Conservation (phyloP, 2,113 vertebrate species). For the Pycnonotus jocosus region DNA sequence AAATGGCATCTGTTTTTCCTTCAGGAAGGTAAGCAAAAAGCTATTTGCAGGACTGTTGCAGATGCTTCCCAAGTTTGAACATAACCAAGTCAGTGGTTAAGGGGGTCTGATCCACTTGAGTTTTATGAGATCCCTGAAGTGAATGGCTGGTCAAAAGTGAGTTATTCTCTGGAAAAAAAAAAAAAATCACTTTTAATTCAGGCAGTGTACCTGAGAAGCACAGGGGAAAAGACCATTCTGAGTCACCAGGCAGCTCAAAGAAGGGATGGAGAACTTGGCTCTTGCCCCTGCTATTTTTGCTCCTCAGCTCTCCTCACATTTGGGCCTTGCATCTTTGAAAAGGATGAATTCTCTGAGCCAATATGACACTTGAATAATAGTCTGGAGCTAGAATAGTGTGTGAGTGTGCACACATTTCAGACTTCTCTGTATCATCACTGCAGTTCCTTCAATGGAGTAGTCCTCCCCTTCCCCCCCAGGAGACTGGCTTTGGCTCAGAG, state of each 20-base stretch:
- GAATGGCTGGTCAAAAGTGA: neutral
- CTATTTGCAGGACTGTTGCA: neutral
- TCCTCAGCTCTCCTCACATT: neutral
- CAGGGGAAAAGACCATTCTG: neutral
- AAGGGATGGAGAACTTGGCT: neutral
- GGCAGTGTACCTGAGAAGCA: neutral
- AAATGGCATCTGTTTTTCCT: neutral
- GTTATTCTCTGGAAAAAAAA: neutral
- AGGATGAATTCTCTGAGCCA: neutral
- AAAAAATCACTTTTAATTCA: neutral
- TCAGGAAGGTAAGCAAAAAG: neutral
- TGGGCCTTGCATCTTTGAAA: neutral
- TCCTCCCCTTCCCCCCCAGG: neutral
- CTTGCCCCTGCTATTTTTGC: neutral
- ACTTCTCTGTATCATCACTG: neutral
- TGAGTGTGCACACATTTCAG: neutral
- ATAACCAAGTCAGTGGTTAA: neutral
- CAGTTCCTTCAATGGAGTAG: slow-evolving; percentile 45
- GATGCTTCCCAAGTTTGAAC: neutral
- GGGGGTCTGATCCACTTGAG: neutral
- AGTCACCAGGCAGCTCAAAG: neutral
- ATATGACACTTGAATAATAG: neutral
- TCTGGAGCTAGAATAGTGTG: neutral
- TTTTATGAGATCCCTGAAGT: neutral
- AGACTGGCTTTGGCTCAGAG: slow-evolving; percentile 39